These are phyloP conservation scores for Thaumetopoea pityocampa DNA, from an alignment of 1,140 invertebrate species.

Conservation along the genomic window DNA sequence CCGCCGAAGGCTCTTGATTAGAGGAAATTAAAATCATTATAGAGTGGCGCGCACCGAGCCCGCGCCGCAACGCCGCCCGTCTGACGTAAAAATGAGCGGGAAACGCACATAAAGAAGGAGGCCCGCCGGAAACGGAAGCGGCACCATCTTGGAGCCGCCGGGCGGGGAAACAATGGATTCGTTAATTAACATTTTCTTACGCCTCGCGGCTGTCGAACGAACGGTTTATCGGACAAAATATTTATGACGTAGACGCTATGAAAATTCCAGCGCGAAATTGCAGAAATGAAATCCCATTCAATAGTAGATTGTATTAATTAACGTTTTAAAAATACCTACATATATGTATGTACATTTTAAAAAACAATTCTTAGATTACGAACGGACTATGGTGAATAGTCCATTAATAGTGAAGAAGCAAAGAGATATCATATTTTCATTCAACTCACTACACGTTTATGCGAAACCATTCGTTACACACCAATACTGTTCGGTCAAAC, in stretches of 20 bases:
- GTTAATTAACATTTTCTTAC: constrained; percentile 78
- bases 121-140: constrained; percentile 69
- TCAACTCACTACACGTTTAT: background rate
- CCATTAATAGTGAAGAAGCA: too few species aligned
- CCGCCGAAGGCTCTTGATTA: constrained; percentile 71
- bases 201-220: constrained; percentile 74
- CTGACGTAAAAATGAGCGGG: constrained; percentile 65
- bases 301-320: constrained; percentile 43
- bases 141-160: constrained; percentile 73
- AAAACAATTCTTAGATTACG: too few species aligned
- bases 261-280: constrained; percentile 57
- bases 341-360: too few species aligned
- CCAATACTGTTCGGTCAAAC: constrained; percentile 6
- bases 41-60: constrained; percentile 45
- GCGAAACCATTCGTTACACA: background rate
- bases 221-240: constrained; percentile 76
- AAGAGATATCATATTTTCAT: too few species aligned
- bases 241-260: constrained; percentile 64
- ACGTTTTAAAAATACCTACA: constrained; percentile 24
- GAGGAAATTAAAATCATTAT: constrained; percentile 76
- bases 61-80: constrained; percentile 53
- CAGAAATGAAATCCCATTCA: constrained; percentile 37
- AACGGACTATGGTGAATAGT: too few species aligned
- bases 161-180: constrained; percentile 75
- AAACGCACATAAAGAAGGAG: constrained; percentile 72